Evolutionary conservation across 2,113 vertebrate genomes (phyloP), one percentile per base, ranked within the genome.

Genomic region (Petaurus breviceps): DNA sequence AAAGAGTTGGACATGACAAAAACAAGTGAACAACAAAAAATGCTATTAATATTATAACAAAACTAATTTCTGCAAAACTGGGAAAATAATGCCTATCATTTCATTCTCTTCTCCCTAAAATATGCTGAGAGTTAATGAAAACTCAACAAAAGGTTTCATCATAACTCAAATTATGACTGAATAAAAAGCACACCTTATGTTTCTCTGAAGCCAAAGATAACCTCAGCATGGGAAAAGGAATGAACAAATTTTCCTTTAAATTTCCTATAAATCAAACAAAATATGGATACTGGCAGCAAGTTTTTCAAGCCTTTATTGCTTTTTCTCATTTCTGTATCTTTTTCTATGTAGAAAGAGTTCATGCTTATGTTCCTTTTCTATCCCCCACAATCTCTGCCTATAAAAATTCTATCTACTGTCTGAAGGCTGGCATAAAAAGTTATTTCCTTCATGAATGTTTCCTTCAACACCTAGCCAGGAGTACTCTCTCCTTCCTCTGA

Each of bases 131-230:
- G 22, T 26, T 49, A n/a, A 16, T 10, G 8, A 89, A n/a, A 28
- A 52, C 0, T 19, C 1, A 47, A 0, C 37, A 14, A 47, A 77
- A 46, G 23, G 1, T 54, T 9, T 5, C n/a, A n/a, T n/a, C n/a
- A n/a, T n/a, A n/a, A n/a, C 14, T 3, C 49, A 12, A 22, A 26
- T 6, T 0, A 24, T 47, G 28, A 19, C 37, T 0, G 19, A 0
- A 10, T 14, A 68, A 37, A 68, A 37, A 68, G 31, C 31, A 37
- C 31, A 37, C 16, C 61, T 68, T 68, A 14, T 68, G 11, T 68
- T 68, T 37, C 61, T 68, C 61, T 68, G 28, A 37, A 68, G 14
- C 31, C 61, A 68, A 16, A 68, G 31, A 37, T 68, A 12, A 31
- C 55, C 55, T 57, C 8, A 28, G 55, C 10, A 68, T 68, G 28